Base-by-base conservation (phyloP, 2,113 vertebrate species). In the Triplophysa rosa region DNA sequence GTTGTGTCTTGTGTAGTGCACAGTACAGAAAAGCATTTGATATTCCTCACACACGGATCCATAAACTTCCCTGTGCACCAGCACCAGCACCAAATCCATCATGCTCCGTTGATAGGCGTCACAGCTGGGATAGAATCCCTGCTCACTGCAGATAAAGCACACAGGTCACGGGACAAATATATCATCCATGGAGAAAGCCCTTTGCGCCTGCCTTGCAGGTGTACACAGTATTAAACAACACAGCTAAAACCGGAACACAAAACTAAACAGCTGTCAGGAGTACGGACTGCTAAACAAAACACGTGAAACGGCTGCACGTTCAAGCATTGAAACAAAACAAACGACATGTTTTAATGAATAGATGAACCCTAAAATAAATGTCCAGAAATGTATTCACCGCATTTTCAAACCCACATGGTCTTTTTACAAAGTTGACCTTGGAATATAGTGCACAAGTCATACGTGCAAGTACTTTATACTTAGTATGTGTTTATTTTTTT, bases 141-240 rank as follows among this genome's bases (percentile, higher is more conserved):
- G 29, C 54, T 76, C 79, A 75, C 49, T 52, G 16, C 17, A 75
- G 78, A 77, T 80, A 56, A 80, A 67, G 64, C 26, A 45, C 52
- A 67, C 40, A 59, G 77, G 82, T 26, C 21, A 40, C 54, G 47
- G 61, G 45, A 79, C 42, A 37, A 82, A 82, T 82, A 73, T 62
- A 73, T 80, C 66, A 80, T 80, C 47, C 17, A 47, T 63, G 59
- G 33, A 45, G 33, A 69, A 73, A 80, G n/a, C 49, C 54, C 62
- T 19, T 56, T 24, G 63, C 67, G 45, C 65, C 64, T 67, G 77
- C 16, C 67, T 80, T 54, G 70, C 77, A 61, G 63, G 67, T 71
- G 68, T 63, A 65, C 69, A 67, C 69, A 67, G 71, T 74, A 63
- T 74, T 71, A 67, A 78, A 52, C 77, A 63, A 79, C 61, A 56